A percentile compares a stretch with the other conserved stretches of the same genome.
These are phyloP conservation scores for Protosalanx chinensis DNA, from an alignment of 2,797 vertebrate species.

Conservation along the genomic window DNA sequence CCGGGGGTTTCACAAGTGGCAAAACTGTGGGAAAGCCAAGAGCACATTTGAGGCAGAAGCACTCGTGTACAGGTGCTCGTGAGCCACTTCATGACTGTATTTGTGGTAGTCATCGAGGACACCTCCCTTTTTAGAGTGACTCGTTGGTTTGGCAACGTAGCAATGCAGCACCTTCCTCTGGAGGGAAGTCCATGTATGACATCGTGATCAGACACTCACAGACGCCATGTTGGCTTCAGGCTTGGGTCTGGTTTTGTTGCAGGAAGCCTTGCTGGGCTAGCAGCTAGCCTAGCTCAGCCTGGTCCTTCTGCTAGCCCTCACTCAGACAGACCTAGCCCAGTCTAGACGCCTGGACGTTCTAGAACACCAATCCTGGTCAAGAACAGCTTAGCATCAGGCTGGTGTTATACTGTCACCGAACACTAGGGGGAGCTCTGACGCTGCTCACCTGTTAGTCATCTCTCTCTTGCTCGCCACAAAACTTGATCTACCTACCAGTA, in stretches of 20 bases:
- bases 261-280: slow-evolving; percentile 35
- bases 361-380: too few species aligned
- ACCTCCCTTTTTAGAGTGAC: slow-evolving; percentile 49
- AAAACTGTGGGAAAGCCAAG: slow-evolving; percentile 41
- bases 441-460: slow-evolving; percentile 18
- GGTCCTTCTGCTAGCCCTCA: not conserved
- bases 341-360: too few species aligned
- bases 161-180: slow-evolving; percentile 40
- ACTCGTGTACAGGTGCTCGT: slow-evolving; percentile 55
- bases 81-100: slow-evolving; percentile 64
- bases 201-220: slow-evolving; percentile 59
- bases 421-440: slow-evolving; percentile 70
- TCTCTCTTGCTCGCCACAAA: slow-evolving; percentile 1
- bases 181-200: slow-evolving; percentile 53
- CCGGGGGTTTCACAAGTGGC: slow-evolving; percentile 51
- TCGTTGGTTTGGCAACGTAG: slow-evolving; percentile 47
- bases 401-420: slow-evolving; percentile 28
- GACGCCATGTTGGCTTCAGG: slow-evolving; percentile 59
- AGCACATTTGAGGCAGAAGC: slow-evolving; percentile 51
- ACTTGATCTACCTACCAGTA: slow-evolving; percentile 4
- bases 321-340: too few species aligned
- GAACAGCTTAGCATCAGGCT: too few species aligned
- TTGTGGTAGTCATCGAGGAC: slow-evolving; percentile 58
- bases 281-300: slow-evolving; percentile 30
- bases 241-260: slow-evolving; percentile 52